Conservation (phyloP, 1,140 invertebrate species). For the Plectrocnemia conspersa region DNA sequence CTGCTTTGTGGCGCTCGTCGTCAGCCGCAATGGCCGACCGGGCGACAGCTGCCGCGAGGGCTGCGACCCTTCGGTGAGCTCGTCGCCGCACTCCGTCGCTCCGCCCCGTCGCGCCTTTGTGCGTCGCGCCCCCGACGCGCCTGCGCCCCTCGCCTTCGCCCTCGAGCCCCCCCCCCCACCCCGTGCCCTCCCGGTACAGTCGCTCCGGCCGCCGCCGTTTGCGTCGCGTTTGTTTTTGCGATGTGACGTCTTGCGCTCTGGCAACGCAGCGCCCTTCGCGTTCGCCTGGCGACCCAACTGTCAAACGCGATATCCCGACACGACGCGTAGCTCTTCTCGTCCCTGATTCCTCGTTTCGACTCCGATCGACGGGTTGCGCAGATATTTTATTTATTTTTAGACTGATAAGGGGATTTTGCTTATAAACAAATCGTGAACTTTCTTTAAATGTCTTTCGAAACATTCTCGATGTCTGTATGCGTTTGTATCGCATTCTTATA, state of each 20-base stretch:
- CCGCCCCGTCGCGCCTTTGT: not conserved
- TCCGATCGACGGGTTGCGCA: not conserved
- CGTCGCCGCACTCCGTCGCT: not conserved
- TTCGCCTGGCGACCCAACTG: not conserved
- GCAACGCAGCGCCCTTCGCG: not conserved
- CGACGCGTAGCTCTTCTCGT: not conserved
- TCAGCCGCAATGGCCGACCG: constrained; percentile 3
- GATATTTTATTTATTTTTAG: too few relatives aligned
- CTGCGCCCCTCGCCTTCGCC: not conserved
- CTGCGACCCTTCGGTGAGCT: not conserved
- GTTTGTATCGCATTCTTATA: too few relatives aligned
- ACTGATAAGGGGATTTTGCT: too few relatives aligned
- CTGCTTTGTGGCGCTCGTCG: not conserved
- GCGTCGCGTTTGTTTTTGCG: not conserved
- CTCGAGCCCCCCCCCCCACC: not conserved
- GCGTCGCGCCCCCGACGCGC: not conserved
- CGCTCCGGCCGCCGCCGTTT: not conserved
- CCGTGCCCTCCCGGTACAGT: not conserved
- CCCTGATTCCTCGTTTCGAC: not conserved
- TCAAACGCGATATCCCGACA: not conserved
- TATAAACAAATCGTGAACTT: too few relatives aligned
- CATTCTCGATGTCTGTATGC: too few relatives aligned
- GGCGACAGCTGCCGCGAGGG: not conserved
- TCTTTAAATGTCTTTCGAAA: too few relatives aligned
- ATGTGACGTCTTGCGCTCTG: not conserved